Evolutionary conservation across 2,113 vertebrate species (phyloP), one percentile per base, ranked within the genome.

Genomic region (Dicaeum eximium): DNA sequence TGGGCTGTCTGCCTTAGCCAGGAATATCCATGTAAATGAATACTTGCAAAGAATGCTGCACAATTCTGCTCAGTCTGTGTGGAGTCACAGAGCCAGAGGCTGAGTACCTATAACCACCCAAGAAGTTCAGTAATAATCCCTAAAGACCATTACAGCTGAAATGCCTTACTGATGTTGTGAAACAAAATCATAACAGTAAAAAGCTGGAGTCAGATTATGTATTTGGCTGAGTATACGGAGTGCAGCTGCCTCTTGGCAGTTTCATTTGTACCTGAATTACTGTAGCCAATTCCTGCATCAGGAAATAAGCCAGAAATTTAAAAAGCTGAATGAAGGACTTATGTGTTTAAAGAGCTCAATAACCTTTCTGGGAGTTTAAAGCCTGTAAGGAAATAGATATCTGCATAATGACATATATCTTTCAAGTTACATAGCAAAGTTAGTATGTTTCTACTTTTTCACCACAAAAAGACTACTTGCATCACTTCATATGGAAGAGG

Each of bases 241-340:
- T 65, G 56, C 45, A 70, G 62, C 30, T 75, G 91, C 70, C 58
- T 91, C 28, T 60, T 91, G 66, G 61, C 84, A 62, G 57, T 84
- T 97, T 93, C 61, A 72, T 92, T 88, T 82, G 20, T 87, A 88
- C 50, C 74, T 94, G 86, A 93, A 82, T 89, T 95, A 75, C 53
- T 91, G 15, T 24, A 71, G 45, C 40, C 15, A 83, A 51, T 70
- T 91, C 64, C 62, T 20, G 27, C 88, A 31, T 90, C 38, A 74
- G 75, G 51, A 91, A 88, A 83, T 56, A 80, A 86, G 27, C 22
- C 79, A 95, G 85, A 80, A 86, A 88, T 88, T 77, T 12, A 18
- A 65, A 69, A 80, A 58, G 6, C 54, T 81, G 81, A 62, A 60
- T 87, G 48, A 77, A 78, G 40, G 83, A 58, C 40, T 86, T 92